Conservation (phyloP, 2,888 invertebrate species). For the Allophyes oxyacanthae region DNA sequence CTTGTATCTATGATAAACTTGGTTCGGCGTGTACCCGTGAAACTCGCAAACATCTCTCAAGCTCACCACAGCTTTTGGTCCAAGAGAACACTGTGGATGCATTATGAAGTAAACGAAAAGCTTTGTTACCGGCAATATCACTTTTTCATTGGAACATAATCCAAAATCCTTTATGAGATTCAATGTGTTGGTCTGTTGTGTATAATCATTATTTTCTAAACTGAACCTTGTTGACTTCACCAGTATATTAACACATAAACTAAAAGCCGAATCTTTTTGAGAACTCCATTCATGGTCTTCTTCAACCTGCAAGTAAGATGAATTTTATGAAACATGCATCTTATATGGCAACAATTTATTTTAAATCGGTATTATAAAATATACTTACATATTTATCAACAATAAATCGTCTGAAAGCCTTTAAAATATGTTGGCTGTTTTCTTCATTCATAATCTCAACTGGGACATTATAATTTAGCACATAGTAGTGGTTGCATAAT, state of each 20-base stretch:
- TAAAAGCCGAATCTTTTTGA: conserved; percentile 75
- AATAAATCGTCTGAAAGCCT: conserved; percentile 69
- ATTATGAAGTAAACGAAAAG: conserved; percentile 90
- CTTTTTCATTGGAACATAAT: conserved; percentile 71
- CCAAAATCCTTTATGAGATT: conserved; percentile 88
- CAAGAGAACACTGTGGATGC: conserved; percentile 89
- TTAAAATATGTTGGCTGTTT: conserved; percentile 71
- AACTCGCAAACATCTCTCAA: conserved; percentile 89
- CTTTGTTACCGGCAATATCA: conserved; percentile 83
- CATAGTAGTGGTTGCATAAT: conserved; percentile 78
- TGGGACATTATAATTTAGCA: conserved; percentile 73
- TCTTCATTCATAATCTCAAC: conserved; percentile 69
- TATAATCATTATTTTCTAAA: conserved; percentile 85
- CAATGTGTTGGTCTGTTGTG: conserved; percentile 87
- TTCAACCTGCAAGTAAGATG: conserved; percentile 63
- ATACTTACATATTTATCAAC: conserved; percentile 43
- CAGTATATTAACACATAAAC: conserved; percentile 77
- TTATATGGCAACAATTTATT: neutral
- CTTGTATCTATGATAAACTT: conserved; percentile 90
- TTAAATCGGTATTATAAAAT: neutral
- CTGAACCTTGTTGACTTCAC: conserved; percentile 83
- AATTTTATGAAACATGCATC: neutral
- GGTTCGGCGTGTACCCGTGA: conserved; percentile 87
- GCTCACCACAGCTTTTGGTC: conserved; percentile 88
- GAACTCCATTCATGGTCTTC: conserved; percentile 65